Percentiles rank a stretch among this genome's conserved stretches.
Evolutionary conservation across 2,888 invertebrate genomes (phyloP).

Genomic region (Eulithis prunata): DNA sequence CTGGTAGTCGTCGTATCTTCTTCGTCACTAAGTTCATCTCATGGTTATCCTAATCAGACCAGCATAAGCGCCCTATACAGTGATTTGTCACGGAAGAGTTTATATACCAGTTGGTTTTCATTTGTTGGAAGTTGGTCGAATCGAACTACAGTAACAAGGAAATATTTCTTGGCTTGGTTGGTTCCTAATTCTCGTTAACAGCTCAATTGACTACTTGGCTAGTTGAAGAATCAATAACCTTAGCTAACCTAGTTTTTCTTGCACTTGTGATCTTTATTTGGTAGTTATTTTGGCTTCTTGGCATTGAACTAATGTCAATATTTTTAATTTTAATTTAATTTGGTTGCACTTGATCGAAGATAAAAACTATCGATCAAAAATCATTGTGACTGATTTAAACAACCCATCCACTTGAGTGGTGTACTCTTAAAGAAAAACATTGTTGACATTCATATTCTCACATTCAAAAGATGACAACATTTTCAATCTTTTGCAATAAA

Average conservation of each 20-base stretch:
- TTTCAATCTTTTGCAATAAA: neutral
- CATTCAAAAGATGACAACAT: neutral
- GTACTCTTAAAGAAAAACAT: neutral
- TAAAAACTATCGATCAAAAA: too few species aligned
- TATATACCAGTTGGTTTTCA: neutral
- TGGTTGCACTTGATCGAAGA: too few species aligned
- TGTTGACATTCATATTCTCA: neutral
- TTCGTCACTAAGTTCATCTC: too few species aligned
- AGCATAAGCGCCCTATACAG: too few species aligned
- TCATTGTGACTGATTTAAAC: neutral
- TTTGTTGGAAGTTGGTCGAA: neutral
- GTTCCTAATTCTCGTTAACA: slow-evolving; percentile 8
- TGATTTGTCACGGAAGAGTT: too few species aligned
- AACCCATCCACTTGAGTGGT: neutral
- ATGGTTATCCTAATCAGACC: too few species aligned
- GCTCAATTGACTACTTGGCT: slow-evolving; percentile 6
- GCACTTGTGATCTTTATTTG: neutral
- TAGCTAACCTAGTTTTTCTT: slow-evolving; percentile 2
- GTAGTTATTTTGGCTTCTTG: too few species aligned
- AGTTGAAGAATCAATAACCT: slow-evolving; percentile 7
- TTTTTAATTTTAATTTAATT: too few species aligned
- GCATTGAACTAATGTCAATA: too few species aligned
- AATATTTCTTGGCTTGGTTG: slow-evolving; percentile 5
- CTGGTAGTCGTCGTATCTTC: too few species aligned
- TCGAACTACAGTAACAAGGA: slow-evolving; percentile 1